Conservation (phyloP, 2,797 vertebrate genomes). For the Sebastes nivosus region DNA sequence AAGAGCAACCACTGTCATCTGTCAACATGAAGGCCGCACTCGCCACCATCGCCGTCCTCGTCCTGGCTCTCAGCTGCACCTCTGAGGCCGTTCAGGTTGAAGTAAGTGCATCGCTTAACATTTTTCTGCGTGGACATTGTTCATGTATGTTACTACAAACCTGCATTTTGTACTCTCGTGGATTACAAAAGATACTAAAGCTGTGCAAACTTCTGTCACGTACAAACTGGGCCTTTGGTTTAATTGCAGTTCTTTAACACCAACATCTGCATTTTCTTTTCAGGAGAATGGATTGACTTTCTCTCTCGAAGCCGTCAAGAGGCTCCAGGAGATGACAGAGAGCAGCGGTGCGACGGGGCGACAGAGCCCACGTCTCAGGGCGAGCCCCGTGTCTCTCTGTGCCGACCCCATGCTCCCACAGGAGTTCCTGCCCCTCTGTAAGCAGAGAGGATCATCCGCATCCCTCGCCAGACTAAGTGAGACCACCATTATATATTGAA, state of each 20-base stretch:
- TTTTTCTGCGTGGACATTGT: not conserved
- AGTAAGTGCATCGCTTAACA: constrained; percentile 62
- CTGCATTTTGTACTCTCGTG: not conserved
- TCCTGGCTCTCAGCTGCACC: constrained; percentile 66
- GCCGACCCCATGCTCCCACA: constrained; percentile 78
- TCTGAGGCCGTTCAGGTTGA: constrained; percentile 79
- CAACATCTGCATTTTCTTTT: not conserved
- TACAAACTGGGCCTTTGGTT: not conserved
- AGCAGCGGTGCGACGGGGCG: not conserved
- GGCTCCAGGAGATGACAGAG: constrained; percentile 75
- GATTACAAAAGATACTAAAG: not conserved
- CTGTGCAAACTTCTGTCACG: not conserved
- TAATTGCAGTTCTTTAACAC: not conserved
- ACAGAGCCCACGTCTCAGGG: constrained; percentile 65
- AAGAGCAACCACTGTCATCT: constrained; percentile 14
- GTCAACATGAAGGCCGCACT: constrained; percentile 77
- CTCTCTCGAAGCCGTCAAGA: constrained; percentile 79
- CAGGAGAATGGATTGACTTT: constrained; percentile 82
- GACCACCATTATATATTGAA: not conserved
- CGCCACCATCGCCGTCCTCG: constrained; percentile 52
- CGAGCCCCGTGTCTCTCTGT: constrained; percentile 65
- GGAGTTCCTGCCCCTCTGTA: constrained; percentile 80
- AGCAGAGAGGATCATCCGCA: constrained; percentile 63
- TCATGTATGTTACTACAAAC: not conserved
- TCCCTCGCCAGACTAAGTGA: constrained; percentile 80